A percentile compares a stretch with the other conserved stretches of the same genome.
phyloP scores from a whole-genome alignment of 2,888 invertebrate species.

The Aleiodes alternator region DNA sequence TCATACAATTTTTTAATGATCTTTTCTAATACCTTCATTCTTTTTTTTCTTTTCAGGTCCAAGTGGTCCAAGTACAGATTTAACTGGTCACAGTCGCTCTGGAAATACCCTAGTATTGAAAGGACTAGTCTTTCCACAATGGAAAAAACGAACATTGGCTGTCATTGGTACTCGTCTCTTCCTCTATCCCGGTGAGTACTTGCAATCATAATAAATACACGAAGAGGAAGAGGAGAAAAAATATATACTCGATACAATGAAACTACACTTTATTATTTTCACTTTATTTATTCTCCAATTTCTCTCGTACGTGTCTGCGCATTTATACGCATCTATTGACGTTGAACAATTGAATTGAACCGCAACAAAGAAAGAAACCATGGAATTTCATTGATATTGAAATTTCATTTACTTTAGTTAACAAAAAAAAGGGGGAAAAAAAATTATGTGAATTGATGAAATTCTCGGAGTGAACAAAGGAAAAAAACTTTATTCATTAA shows the following conservation, averaged over 20 bases:
- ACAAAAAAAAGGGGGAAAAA: too few species aligned
- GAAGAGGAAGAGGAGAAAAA: background rate
- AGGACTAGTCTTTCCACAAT: conserved; percentile 83
- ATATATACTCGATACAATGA: background rate
- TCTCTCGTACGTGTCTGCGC: background rate
- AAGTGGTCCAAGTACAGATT: conserved; percentile 77
- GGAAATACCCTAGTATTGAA: conserved; percentile 79
- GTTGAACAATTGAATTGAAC: background rate
- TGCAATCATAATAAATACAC: conserved; percentile 6
- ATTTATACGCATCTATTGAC: conserved; percentile 13
- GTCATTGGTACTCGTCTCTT: conserved; percentile 80
- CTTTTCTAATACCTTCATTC: background rate
- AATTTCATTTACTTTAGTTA: too few species aligned
- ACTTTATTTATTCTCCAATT: background rate
- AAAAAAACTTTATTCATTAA: conserved; percentile 21
- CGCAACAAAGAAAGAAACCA: background rate
- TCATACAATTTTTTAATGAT: too few species aligned
- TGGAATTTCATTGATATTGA: conserved; percentile 26
- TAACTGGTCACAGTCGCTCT: conserved; percentile 75
- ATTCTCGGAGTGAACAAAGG: background rate
- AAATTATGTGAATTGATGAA: conserved; percentile 2
- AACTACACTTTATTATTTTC: background rate
- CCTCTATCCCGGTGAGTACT: conserved; percentile 77
- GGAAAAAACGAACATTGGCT: conserved; percentile 80
- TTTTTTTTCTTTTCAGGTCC: conserved; percentile 75